Conservation (phyloP, 2,797 vertebrate genomes). For the Salarias fasciatus region DNA sequence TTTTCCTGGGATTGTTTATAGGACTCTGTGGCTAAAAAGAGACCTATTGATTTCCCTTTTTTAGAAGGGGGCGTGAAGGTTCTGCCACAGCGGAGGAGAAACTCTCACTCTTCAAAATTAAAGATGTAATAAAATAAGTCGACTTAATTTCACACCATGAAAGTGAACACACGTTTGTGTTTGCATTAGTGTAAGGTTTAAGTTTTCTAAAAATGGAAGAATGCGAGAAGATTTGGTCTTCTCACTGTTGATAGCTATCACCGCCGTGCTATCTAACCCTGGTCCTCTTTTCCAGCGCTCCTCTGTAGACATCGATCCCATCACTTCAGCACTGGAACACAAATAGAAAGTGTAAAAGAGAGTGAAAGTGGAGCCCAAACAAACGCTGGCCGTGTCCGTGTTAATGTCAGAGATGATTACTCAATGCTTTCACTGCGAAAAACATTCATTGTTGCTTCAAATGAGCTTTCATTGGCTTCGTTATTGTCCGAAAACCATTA, state of each 20-base stretch:
- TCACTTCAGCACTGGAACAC: background rate
- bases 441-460: background rate
- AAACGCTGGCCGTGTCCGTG: background rate
- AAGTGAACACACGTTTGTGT: constrained; percentile 1
- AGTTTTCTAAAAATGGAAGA: background rate
- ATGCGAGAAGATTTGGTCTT: background rate
- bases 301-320: background rate
- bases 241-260: background rate
- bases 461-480: background rate
- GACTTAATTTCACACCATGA: constrained; percentile 32
- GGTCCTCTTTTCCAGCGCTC: background rate
- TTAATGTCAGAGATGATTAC: background rate
- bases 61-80: constrained; percentile 10
- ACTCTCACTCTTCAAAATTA: constrained; percentile 48
- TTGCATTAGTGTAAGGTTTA: background rate
- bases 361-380: background rate
- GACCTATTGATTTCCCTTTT: constrained; percentile 73
- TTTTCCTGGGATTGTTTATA: constrained; percentile 72
- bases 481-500: background rate
- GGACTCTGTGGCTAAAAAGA: constrained; percentile 70
- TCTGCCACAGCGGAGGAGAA: constrained; percentile 50
- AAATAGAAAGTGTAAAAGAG: background rate
- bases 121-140: constrained; percentile 50
- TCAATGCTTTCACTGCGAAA: background rate
- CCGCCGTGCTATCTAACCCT: background rate